Conservation (phyloP, 2,113 vertebrate species). For the Xenotilapia longispinis region DNA sequence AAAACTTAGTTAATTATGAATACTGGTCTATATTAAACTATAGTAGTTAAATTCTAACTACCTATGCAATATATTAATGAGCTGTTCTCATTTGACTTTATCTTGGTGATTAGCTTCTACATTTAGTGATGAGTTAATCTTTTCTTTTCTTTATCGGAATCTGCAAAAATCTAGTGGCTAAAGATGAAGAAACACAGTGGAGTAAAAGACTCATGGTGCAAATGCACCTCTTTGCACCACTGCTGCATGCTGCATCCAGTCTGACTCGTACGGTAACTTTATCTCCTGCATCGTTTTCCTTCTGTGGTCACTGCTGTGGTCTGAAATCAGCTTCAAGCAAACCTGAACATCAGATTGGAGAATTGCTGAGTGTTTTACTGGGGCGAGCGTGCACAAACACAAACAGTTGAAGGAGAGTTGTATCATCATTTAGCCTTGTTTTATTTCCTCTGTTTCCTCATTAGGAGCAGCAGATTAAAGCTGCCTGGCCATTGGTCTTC, state of each 20-base stretch:
- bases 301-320: background rate
- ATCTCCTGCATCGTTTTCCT: background rate
- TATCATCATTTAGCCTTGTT: conserved; percentile 85
- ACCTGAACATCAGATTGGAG: background rate
- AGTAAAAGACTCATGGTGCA: background rate
- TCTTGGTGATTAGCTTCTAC: background rate
- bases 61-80: background rate
- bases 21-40: background rate
- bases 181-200: background rate
- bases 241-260: background rate
- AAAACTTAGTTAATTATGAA: background rate
- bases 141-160: accelerated
- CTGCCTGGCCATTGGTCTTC: conserved; percentile 86
- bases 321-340: background rate
- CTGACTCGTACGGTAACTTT: background rate
- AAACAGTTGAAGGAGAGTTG: conserved; percentile 68
- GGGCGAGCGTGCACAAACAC: background rate
- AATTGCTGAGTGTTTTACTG: background rate
- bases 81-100: background rate
- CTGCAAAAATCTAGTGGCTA: background rate
- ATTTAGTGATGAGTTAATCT: background rate
- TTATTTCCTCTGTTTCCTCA: conserved; percentile 83
- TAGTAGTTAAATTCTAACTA: background rate
- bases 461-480: conserved; percentile 82
- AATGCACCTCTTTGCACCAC: background rate